A percentile compares a stretch with the other conserved stretches of the same genome.
Evolutionary conservation across 2,888 invertebrate genomes (phyloP).

Genomic region (Diabrotica balteata): DNA sequence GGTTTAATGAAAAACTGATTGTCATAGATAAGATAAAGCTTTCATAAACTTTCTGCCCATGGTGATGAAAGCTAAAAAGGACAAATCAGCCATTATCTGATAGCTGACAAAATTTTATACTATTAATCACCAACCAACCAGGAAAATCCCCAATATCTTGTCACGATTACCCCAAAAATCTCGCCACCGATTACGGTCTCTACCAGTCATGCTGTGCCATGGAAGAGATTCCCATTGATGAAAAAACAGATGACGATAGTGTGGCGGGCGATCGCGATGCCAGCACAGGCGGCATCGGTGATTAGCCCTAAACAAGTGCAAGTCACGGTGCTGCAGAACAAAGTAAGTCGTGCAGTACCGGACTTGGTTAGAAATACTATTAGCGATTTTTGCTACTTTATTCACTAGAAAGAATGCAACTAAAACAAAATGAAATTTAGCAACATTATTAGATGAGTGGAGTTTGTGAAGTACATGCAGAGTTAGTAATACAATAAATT

Average conservation of each 20-base stretch:
- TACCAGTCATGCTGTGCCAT: conserved; percentile 29
- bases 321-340: conserved; percentile 43
- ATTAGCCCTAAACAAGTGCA: conserved; percentile 52
- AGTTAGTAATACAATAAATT: no score
- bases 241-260: conserved; percentile 40
- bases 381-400: no score
- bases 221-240: conserved; percentile 23
- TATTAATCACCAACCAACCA: conserved; percentile 21
- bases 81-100: conserved; percentile 15
- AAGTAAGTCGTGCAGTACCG: conserved; percentile 22
- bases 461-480: no score
- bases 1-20: no score
- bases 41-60: no score
- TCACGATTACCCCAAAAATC: conserved; percentile 26
- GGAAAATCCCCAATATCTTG: conserved; percentile 24
- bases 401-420: no score
- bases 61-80: conserved; percentile 10
- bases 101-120: conserved; percentile 10
- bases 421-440: no score
- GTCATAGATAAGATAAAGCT: no score
- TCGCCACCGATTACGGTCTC: conserved; percentile 27
- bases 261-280: conserved; percentile 32
- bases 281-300: conserved; percentile 37
- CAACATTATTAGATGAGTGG: no score
- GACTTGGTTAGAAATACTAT: not conserved